These are phyloP conservation scores for Cryptophagus acutangulus DNA, from an alignment of 2,888 invertebrate species.

Conservation along the genomic window DNA sequence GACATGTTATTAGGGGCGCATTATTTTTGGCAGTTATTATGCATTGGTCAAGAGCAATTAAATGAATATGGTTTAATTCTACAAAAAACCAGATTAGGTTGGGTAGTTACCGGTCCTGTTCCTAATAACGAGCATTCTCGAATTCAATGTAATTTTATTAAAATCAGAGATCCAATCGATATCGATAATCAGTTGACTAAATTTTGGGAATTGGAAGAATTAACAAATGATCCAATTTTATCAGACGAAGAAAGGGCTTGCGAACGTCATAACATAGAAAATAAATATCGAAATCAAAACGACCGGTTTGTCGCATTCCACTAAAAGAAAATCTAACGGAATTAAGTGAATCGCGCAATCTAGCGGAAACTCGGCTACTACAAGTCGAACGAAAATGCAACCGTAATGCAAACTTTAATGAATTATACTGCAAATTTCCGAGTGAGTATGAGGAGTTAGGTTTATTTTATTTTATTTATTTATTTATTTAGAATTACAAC, in stretches of 20 bases:
- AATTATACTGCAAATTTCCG: neutral
- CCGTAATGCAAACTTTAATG: neutral
- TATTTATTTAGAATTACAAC: too few relatives aligned
- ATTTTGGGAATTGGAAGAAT: conserved; percentile 14
- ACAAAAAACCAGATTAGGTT: conserved; percentile 11
- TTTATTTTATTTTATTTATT: too few relatives aligned
- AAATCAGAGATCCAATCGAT: too few relatives aligned
- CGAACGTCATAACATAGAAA: conserved; percentile 16
- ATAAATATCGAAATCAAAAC: neutral
- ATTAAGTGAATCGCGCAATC: conserved; percentile 1
- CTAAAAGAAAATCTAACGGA: neutral
- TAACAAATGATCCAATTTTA: neutral
- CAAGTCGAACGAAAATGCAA: neutral
- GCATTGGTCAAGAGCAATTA: conserved; percentile 5
- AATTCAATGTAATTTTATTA: conserved; percentile 7
- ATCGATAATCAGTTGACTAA: conserved; percentile 5
- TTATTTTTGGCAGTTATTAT: conserved; percentile 10
- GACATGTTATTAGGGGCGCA: conserved; percentile 11
- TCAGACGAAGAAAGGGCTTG: conserved; percentile 17
- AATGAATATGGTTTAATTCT: neutral
- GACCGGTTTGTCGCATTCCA: conserved; percentile 12
- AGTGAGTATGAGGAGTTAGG: neutral
- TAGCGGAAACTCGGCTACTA: conserved; percentile 6
- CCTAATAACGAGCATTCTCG: neutral
- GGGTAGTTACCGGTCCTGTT: conserved; percentile 10